Conservation (phyloP, 1,140 invertebrate genomes). For the Ceratoteleas bidentatus region DNA sequence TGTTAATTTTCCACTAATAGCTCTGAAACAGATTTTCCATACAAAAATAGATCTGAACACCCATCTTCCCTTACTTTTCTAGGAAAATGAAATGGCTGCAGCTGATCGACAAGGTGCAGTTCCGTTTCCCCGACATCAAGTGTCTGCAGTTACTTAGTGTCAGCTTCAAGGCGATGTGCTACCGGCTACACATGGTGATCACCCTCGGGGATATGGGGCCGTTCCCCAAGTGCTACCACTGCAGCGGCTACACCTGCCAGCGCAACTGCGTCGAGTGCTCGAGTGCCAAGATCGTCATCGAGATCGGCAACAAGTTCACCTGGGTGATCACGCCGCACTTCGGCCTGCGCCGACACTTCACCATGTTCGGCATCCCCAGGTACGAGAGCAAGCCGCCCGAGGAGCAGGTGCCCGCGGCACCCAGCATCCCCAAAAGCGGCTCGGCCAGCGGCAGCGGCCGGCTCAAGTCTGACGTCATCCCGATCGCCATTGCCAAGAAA, state of each 20-base stretch:
- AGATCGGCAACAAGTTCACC: slow-evolving; percentile 81
- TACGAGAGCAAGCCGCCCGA: slow-evolving; percentile 74
- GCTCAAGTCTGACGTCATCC: slow-evolving; percentile 74
- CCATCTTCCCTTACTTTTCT: too few species aligned
- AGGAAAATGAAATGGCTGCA: slow-evolving; percentile 81
- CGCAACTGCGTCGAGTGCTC: slow-evolving; percentile 79
- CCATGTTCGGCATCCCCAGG: slow-evolving; percentile 80
- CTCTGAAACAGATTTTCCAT: too few species aligned
- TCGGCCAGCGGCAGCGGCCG: slow-evolving; percentile 70
- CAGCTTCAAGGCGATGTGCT: slow-evolving; percentile 80
- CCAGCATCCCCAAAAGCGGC: slow-evolving; percentile 63
- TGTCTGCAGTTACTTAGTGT: slow-evolving; percentile 77
- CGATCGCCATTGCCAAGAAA: slow-evolving; percentile 75
- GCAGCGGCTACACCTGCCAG: slow-evolving; percentile 80
- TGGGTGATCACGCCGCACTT: slow-evolving; percentile 80
- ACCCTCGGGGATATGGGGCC: slow-evolving; percentile 75
- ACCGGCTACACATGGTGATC: slow-evolving; percentile 78
- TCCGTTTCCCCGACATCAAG: slow-evolving; percentile 79
- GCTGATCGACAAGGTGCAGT: slow-evolving; percentile 77
- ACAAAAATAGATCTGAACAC: too few species aligned
- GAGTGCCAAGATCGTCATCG: slow-evolving; percentile 79
- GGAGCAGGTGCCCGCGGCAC: slow-evolving; percentile 70
- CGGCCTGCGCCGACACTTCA: slow-evolving; percentile 77
- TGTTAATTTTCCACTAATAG: too few species aligned
- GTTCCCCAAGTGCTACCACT: slow-evolving; percentile 79